Conservation (phyloP, 1,140 invertebrate genomes). For the Nephotettix cincticeps region DNA sequence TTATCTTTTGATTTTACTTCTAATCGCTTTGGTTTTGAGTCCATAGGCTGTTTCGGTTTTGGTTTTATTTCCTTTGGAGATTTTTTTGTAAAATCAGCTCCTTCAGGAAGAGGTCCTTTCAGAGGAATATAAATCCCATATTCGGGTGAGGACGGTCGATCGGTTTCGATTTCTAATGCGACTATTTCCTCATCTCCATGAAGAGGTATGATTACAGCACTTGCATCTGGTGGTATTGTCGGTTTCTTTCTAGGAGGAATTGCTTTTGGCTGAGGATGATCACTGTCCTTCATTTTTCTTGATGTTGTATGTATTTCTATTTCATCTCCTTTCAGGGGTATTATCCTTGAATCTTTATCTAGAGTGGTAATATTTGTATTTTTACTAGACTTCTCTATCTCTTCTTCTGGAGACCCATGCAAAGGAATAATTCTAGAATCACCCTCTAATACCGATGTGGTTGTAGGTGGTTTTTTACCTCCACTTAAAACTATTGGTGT, state of each 20-base stretch:
- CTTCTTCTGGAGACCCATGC: constrained; percentile 33
- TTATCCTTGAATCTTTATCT: constrained; percentile 6
- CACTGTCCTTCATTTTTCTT: constrained; percentile 5
- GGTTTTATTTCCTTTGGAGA: background rate
- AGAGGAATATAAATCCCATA: constrained; percentile 39
- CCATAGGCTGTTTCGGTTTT: background rate
- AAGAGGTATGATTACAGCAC: constrained; percentile 31
- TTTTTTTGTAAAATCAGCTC: background rate
- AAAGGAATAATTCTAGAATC: constrained; percentile 31
- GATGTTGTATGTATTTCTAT: background rate
- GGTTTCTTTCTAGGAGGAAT: constrained; percentile 21
- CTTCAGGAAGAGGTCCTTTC: constrained; percentile 34
- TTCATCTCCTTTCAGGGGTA: constrained; percentile 8
- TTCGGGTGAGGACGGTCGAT: constrained; percentile 20
- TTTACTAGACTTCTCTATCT: background rate
- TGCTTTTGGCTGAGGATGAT: background rate
- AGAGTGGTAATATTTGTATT: constrained; percentile 11
- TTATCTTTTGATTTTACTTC: constrained; percentile 2
- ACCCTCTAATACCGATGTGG: background rate
- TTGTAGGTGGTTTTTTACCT: background rate
- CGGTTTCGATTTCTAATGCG: background rate
- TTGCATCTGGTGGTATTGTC: constrained; percentile 9
- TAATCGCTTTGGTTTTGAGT: background rate
- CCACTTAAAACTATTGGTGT: constrained; percentile 3
- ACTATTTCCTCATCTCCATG: constrained; percentile 21